Evolutionary conservation across 2,888 invertebrate species (phyloP).

Genomic region (Calameuta pallipes): DNA sequence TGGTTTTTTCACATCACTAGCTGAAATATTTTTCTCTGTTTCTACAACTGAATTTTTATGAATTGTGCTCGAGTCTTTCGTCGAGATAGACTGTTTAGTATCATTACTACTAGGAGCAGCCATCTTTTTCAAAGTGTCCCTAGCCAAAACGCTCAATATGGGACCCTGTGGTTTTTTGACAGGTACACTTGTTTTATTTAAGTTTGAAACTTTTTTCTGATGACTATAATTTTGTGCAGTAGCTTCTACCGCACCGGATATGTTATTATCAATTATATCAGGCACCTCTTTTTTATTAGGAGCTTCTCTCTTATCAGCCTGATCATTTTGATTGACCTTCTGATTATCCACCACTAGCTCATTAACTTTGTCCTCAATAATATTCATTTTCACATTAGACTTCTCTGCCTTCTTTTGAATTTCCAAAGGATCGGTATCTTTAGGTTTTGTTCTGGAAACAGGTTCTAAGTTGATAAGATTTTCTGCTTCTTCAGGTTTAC

Average conservation of each 20-base stretch:
- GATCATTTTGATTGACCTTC: neutral
- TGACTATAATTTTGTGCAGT: constrained; percentile 29
- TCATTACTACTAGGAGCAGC: neutral
- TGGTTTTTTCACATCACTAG: neutral
- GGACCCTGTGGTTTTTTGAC: constrained; percentile 34
- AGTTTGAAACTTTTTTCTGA: neutral
- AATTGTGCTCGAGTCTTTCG: neutral
- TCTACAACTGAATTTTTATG: neutral
- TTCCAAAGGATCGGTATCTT: neutral
- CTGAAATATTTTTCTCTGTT: neutral
- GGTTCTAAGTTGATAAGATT: neutral
- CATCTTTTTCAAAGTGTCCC: constrained; percentile 14
- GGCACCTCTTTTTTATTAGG: neutral
- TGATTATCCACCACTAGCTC: neutral
- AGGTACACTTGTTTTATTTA: neutral
- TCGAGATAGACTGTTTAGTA: neutral
- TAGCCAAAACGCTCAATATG: constrained; percentile 50
- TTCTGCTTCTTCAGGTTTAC: neutral
- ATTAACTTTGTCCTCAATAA: neutral
- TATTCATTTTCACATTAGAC: neutral
- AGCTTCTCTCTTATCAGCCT: neutral
- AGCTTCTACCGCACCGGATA: constrained; percentile 32
- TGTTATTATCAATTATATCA: constrained; percentile 26
- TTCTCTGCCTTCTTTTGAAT: neutral
- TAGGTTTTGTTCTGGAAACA: neutral